Base-by-base conservation (phyloP, 2,113 vertebrate species). In the Eulemur rufifrons region DNA sequence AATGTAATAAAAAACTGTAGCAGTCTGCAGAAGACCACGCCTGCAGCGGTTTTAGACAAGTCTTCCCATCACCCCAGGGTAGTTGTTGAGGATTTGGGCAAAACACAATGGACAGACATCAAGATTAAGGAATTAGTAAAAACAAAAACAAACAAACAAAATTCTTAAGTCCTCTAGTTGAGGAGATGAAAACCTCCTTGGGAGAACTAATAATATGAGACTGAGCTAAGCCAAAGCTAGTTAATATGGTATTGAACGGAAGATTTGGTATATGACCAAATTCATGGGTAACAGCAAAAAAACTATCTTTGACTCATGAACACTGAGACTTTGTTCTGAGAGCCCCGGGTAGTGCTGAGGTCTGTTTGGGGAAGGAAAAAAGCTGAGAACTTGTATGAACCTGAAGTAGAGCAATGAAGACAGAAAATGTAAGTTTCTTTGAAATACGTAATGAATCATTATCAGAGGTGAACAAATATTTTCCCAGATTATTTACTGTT, bases 111-210 rank as follows among this genome's bases (percentile, higher is more conserved):
- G 12, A 6, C 2, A 50, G 34, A 83, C 15, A 39, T 8, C 27
- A 94, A 32, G 25, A 10, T 52, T 80, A 85, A 82, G 7, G 42
- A 6, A 81, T 76, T 85, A 89, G 6, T 12, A 54, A 61, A 93
- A 84, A 47, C 82, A 47, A 87, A 93, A 69, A 47, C 87, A 71
- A 50, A 69, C 39, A 91, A 80, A 45, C 78, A 50, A 88, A 94
- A 66, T 42, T 39, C 39, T n/a, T 50, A 59, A 77, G 63, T 76
- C 5, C 25, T 69, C 27, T 76, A 29, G 5, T 39, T 63, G 13
- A 11, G 39, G 8, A 56, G 13, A 64, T 77, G 32, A 66, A 92
- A 94, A 4, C 6, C 15, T 92, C 52, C 54, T 82, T 14, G n/a
- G 80, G 13, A 89, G 39, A 63, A 71, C 9, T 17, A 66, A 50